Evolutionary conservation across 2,888 invertebrate genomes (phyloP).

Genomic region (Lasioglossum zephyrum): DNA sequence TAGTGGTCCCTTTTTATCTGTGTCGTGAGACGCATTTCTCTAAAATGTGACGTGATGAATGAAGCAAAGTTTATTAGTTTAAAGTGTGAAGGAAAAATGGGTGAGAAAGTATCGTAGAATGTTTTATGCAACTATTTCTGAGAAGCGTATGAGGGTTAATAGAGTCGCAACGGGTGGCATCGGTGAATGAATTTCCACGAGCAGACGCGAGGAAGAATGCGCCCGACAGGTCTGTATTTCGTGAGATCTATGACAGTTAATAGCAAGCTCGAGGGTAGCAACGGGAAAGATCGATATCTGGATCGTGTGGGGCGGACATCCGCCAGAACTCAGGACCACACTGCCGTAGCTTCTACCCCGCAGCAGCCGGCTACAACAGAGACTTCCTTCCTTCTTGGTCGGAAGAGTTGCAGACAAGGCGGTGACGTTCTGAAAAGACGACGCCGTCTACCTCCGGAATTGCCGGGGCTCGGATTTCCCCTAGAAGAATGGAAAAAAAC

Average conservation of each 20-base stretch:
- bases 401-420: conserved; percentile 60
- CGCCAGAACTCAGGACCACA: conserved; percentile 65
- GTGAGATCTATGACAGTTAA: conserved; percentile 57
- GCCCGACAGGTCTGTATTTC: conserved; percentile 52
- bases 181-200: conserved; percentile 46
- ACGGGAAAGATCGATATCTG: conserved; percentile 54
- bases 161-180: background rate
- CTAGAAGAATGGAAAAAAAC: conserved; percentile 51
- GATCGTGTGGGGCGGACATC: conserved; percentile 58
- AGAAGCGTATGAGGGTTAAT: too few species aligned
- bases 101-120: too few species aligned
- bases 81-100: too few species aligned
- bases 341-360: conserved; percentile 60
- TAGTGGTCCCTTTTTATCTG: too few species aligned
- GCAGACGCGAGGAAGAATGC: conserved; percentile 26
- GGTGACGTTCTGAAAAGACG: conserved; percentile 49
- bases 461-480: conserved; percentile 45
- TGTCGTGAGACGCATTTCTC: too few species aligned
- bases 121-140: too few species aligned
- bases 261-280: conserved; percentile 51
- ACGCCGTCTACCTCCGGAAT: conserved; percentile 35
- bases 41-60: too few species aligned
- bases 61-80: too few species aligned
- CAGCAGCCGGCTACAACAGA: conserved; percentile 47
- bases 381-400: conserved; percentile 34